Evolutionary conservation across 2,888 invertebrate species (phyloP).

Genomic region (Drosophila pseudotalamancana): DNA sequence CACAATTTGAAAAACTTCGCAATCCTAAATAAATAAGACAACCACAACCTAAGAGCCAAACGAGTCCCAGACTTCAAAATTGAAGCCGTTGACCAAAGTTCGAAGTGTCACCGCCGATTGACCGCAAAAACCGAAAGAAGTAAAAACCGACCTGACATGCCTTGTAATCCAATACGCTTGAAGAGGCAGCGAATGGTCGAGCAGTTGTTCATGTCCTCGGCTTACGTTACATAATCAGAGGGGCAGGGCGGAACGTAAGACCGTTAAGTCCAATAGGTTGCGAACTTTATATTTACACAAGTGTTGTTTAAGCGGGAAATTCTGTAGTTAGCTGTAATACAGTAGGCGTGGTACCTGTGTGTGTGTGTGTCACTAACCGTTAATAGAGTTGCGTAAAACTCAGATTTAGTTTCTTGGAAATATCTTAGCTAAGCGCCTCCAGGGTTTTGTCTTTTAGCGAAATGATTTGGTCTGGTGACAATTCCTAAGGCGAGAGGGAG

Average conservation of each 20-base stretch:
- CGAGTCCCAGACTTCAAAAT: slow-evolving; percentile 18
- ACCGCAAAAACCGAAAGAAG: slow-evolving; percentile 59
- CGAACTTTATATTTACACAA: slow-evolving; percentile 60
- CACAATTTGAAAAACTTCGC: slow-evolving; percentile 22
- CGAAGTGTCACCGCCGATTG: slow-evolving; percentile 56
- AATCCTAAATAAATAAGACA: slow-evolving; percentile 62
- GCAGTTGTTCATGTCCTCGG: slow-evolving; percentile 34
- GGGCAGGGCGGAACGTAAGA: slow-evolving; percentile 36
- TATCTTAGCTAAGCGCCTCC: slow-evolving; percentile 51
- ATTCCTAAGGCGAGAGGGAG: slow-evolving; percentile 32
- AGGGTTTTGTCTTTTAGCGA: slow-evolving; percentile 47
- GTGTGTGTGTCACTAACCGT: slow-evolving; percentile 58
- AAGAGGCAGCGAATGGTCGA: slow-evolving; percentile 58
- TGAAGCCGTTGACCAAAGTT: slow-evolving; percentile 72
- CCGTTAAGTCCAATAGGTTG: slow-evolving; percentile 53
- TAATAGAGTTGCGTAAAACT: slow-evolving; percentile 60
- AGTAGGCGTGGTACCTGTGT: slow-evolving; percentile 69
- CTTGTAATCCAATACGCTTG: slow-evolving; percentile 63
- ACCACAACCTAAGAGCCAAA: slow-evolving; percentile 66
- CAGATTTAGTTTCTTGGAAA: slow-evolving; percentile 58
- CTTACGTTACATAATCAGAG: slow-evolving; percentile 72
- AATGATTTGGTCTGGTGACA: slow-evolving; percentile 57
- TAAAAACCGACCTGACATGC: slow-evolving; percentile 54
- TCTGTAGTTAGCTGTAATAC: slow-evolving; percentile 10
- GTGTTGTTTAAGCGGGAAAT: slow-evolving; percentile 75